Evolutionary conservation across 2,888 invertebrate genomes (phyloP), one percentile per base, ranked within the genome.

Genomic region (Druceiella hillmani): DNA sequence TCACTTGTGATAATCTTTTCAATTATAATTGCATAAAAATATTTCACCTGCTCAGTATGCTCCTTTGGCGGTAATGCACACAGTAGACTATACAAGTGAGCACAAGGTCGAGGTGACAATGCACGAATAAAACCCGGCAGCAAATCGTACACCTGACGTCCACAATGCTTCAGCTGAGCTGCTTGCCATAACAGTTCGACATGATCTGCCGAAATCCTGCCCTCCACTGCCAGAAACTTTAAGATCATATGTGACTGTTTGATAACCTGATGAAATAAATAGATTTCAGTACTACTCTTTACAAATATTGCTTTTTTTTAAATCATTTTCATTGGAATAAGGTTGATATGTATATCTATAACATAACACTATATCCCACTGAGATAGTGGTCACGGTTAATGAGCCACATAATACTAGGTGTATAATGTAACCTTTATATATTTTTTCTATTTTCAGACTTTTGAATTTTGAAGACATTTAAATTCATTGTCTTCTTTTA

Each of bases 151-250:
- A 94, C 92, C 45, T 93, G 92, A 52, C 92, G 86, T 1, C 92
- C 87, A 58, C 94, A 95, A 61, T 95, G 94, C 60, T 95, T 95
- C 33, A 94, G 62, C 61, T 94, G 94, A 1, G 93, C 91, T 0
- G 94, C 91, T 48, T 91, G 88, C 94, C 94, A 95, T 46, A 95
- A 90, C 24, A 87, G 76, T 57, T 93, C 91, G 50, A 95, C 82
- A 52, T 95, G 92, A 40, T 90, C 90, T 38, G 87, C 84, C 0
- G 88, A 89, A 24, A 95, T 85, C 49, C 89, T 79, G 25, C 89
- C 87, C 62, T 94, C 93, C 64, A 92, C 87, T 0, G 93, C 94
- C 44, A 95, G 70, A 61, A 94, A 92, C 62, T 91, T 92, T 32
- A 94, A 69, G 45, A 94, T 87, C 53, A 92, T 83, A 62, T 94